A percentile compares a stretch with the other conserved stretches of the same genome.
These are phyloP conservation scores for Unio pictorum DNA, from an alignment of 2,888 invertebrate species.

Conservation along the genomic window DNA sequence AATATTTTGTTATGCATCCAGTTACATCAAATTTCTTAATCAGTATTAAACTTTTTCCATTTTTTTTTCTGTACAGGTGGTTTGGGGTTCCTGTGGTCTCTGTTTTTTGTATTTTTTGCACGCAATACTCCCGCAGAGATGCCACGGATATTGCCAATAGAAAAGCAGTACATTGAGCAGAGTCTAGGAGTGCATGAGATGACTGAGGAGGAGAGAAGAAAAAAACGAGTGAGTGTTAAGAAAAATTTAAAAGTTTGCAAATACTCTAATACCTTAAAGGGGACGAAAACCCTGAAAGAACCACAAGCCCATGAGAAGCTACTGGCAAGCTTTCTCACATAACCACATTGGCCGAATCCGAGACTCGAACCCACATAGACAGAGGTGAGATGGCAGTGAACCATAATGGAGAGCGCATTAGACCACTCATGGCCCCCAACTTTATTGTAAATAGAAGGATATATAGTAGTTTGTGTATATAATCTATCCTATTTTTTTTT, in stretches of 20 bases:
- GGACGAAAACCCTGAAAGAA: no score
- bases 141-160: slow-evolving; percentile 73
- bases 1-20: background rate
- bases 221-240: slow-evolving; percentile 19
- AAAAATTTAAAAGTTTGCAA: slow-evolving; percentile 2
- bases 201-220: slow-evolving; percentile 21
- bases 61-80: slow-evolving; percentile 52
- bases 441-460: no score
- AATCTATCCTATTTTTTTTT: no score
- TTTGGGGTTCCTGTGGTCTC: slow-evolving; percentile 73
- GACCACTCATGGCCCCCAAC: no score
- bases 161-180: slow-evolving; percentile 58
- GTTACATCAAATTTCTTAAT: background rate
- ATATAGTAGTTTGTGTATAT: no score
- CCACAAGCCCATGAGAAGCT: no score
- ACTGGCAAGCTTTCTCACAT: no score
- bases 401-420: no score
- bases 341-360: no score
- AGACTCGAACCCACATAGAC: no score
- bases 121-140: slow-evolving; percentile 75
- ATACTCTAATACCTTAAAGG: no score
- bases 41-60: background rate
- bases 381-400: no score
- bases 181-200: slow-evolving; percentile 43
- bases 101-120: slow-evolving; percentile 72